A percentile compares a stretch with the other conserved stretches of the same genome.
Conservation (phyloP, 2,888 invertebrate species). For the Epinotia nisella region DNA sequence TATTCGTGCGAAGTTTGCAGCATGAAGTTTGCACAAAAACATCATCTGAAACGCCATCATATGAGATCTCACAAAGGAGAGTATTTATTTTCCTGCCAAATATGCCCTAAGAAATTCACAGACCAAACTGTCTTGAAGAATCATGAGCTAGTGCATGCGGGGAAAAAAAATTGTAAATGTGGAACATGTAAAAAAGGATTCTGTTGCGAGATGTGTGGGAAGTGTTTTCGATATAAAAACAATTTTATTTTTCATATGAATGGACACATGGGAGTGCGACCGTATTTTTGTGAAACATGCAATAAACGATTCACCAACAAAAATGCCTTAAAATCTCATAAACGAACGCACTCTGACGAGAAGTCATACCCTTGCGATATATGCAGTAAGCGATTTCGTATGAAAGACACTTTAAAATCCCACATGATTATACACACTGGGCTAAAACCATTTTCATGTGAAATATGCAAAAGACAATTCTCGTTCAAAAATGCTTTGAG, state of each 20-base stretch:
- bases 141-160: slow-evolving; percentile 5
- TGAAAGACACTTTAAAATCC: not conserved
- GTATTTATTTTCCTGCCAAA: not conserved
- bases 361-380: not conserved
- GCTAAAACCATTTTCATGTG: slow-evolving; percentile 8
- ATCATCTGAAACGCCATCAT: not conserved
- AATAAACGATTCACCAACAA: not conserved
- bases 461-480: slow-evolving; percentile 18
- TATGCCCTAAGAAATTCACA: slow-evolving; percentile 13
- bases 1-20: not conserved
- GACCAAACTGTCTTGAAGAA: slow-evolving; percentile 6
- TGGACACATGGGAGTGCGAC: not conserved
- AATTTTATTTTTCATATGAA: not conserved
- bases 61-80: not conserved
- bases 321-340: not conserved
- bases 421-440: slow-evolving; percentile 17
- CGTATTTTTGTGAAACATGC: not conserved
- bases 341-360: not conserved
- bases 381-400: slow-evolving; percentile 11
- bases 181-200: not conserved
- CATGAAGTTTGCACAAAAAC: too few species aligned
- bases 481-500: slow-evolving; percentile 13
- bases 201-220: not conserved
- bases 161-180: not conserved
- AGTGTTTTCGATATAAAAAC: not conserved